phyloP scores from a whole-genome alignment of 2,888 invertebrate genomes.

The Morinoia aosen region DNA sequence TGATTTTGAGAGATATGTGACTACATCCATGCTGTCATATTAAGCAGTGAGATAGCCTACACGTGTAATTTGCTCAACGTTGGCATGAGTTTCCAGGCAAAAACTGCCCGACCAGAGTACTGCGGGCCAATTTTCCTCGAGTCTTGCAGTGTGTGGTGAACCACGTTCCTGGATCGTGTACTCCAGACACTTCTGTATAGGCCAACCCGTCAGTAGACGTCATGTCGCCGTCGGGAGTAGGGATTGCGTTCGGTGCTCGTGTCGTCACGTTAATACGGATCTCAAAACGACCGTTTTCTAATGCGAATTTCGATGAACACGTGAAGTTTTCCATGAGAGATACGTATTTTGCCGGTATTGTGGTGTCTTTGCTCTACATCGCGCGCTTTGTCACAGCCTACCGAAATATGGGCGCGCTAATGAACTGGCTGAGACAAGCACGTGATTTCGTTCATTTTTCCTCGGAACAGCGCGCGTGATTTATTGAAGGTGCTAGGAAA shows the following conservation, averaged over 20 bases:
- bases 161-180: background rate
- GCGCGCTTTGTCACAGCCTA: background rate
- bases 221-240: background rate
- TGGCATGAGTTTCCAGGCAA: background rate
- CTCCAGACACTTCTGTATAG: conserved; percentile 12
- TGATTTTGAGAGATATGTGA: too few species aligned
- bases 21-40: too few species aligned
- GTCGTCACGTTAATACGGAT: background rate
- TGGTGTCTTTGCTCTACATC: background rate
- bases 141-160: background rate
- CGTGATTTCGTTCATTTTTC: background rate
- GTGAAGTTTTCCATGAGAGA: background rate
- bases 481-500: background rate
- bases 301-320: background rate
- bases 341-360: background rate
- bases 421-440: background rate
- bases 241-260: background rate
- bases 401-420: background rate
- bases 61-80: background rate
- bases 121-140: background rate
- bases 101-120: background rate
- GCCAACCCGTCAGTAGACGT: background rate
- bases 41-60: background rate
- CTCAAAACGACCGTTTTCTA: background rate
- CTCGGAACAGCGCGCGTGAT: background rate